These are phyloP conservation scores for Pterocles burchelli DNA, from an alignment of 2,113 vertebrate genomes.

Conservation along the genomic window DNA sequence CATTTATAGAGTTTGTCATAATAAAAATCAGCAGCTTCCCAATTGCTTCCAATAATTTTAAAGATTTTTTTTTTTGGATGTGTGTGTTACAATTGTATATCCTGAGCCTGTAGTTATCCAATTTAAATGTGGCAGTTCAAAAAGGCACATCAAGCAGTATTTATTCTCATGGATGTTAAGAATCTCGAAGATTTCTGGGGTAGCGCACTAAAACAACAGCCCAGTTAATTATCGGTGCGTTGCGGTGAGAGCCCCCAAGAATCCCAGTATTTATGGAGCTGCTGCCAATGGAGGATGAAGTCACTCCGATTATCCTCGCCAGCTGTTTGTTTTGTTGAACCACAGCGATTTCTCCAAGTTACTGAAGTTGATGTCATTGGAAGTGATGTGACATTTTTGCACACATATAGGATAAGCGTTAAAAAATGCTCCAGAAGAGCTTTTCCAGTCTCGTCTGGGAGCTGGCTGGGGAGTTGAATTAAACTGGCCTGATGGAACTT, in stretches of 20 bases:
- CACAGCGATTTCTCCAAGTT: conserved; percentile 6
- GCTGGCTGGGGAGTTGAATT: conserved; percentile 35
- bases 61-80: not conserved
- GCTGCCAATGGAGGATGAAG: conserved; percentile 34
- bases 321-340: conserved; percentile 33
- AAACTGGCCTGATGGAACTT: conserved; percentile 23
- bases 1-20: not conserved
- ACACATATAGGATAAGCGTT: conserved; percentile 46
- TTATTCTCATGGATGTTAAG: not conserved
- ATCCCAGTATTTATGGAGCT: not conserved
- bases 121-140: not conserved
- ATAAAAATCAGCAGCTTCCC: not conserved
- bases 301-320: not conserved
- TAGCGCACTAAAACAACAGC: not conserved
- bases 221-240: not conserved
- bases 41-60: not conserved
- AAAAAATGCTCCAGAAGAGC: conserved; percentile 47
- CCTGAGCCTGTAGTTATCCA: not conserved
- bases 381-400: conserved; percentile 39
- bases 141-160: not conserved
- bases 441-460: conserved; percentile 56
- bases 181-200: not conserved
- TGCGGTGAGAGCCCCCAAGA: not conserved
- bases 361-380: conserved; percentile 42
- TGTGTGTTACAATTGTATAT: rapidly evolving